These are phyloP conservation scores for Anableps anableps DNA, from an alignment of 2,797 vertebrate genomes.

Conservation along the genomic window DNA sequence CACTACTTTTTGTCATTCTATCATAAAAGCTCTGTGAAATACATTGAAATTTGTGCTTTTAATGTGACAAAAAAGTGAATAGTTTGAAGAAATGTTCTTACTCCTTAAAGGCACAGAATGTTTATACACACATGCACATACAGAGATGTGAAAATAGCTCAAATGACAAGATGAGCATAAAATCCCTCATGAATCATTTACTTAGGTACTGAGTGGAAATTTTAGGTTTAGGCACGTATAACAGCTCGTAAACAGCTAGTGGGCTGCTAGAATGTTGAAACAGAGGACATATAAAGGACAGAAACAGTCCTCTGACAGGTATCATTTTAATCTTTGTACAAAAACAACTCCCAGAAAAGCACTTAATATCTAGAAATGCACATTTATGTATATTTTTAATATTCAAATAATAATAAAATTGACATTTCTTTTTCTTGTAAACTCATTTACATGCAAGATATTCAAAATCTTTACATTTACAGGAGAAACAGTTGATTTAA, in stretches of 20 bases:
- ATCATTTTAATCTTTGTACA: neutral
- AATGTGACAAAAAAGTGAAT: neutral
- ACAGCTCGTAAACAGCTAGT: neutral
- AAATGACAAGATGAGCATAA: neutral
- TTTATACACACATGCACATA: neutral
- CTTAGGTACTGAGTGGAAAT: neutral
- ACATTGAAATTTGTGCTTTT: neutral
- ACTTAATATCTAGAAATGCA: neutral
- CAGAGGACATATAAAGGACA: neutral
- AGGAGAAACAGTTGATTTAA: neutral
- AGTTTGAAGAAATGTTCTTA: neutral
- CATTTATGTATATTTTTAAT: neutral
- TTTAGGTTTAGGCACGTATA: neutral
- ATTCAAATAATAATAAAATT: neutral
- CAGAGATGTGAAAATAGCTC: neutral
- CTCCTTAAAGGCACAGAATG: neutral
- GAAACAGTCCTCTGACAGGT: neutral
- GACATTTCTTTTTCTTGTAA: neutral
- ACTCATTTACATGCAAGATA: neutral
- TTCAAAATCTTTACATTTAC: neutral
- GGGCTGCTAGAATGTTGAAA: neutral
- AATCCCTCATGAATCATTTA: conserved; percentile 4
- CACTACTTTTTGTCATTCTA: neutral
- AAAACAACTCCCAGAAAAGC: neutral
- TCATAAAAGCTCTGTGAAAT: neutral